These are phyloP conservation scores for Hyperoodon ampullatus DNA, from an alignment of 2,113 vertebrate genomes.

Conservation along the genomic window DNA sequence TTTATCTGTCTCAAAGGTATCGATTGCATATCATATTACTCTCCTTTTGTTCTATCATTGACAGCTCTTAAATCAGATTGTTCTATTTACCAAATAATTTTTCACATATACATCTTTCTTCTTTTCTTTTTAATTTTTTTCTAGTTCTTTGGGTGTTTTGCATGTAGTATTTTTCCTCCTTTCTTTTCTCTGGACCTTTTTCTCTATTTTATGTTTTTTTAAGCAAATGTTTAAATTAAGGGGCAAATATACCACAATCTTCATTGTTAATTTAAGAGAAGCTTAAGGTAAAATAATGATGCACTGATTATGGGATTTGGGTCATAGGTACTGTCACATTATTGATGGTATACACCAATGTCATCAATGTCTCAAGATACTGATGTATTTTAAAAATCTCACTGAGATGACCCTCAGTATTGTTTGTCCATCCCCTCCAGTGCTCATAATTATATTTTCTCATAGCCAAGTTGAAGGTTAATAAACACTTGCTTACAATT, in stretches of 20 bases:
- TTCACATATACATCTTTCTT: not conserved
- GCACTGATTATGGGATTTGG: not conserved
- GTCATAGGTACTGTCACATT: not conserved
- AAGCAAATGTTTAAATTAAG: not conserved
- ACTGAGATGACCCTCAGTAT: not conserved
- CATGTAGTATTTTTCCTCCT: not conserved
- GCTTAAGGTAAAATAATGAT: not conserved
- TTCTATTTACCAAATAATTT: not conserved
- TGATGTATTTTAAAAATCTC: not conserved
- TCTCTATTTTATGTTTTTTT: not conserved
- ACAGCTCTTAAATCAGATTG: not conserved
- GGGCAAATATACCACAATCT: not conserved
- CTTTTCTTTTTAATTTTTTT: not conserved
- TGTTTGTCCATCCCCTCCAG: not conserved
- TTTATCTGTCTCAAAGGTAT: not conserved
- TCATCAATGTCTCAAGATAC: not conserved
- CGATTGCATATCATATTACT: not conserved
- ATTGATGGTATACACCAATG: not conserved
- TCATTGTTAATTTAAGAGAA: not conserved
- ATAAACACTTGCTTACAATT: not conserved
- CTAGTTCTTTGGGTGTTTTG: not conserved
- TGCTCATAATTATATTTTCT: not conserved
- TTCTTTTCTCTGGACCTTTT: not conserved
- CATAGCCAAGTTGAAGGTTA: not conserved
- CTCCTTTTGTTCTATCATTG: not conserved